Conservation (phyloP, 2,113 vertebrate species). For the Addax nasomaculatus region DNA sequence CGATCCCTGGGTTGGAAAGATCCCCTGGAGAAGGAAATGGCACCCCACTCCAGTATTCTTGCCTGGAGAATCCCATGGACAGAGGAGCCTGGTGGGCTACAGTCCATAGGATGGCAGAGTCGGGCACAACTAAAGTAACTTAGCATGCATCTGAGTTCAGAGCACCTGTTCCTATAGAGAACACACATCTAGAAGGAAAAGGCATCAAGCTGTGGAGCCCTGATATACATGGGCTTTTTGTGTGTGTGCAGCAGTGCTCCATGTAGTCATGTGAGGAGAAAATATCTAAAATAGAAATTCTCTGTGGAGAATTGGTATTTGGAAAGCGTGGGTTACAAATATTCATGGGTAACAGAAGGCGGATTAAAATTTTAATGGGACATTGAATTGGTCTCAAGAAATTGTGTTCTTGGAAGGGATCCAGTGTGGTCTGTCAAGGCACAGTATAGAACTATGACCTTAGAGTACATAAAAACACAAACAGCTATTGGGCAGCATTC, state of each 20-base stretch:
- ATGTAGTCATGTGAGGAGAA: not conserved
- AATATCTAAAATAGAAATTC: not conserved
- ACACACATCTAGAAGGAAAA: not conserved
- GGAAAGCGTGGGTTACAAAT: not conserved
- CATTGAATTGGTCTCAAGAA: conserved; percentile 36
- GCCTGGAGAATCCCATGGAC: not conserved
- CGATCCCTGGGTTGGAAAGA: not conserved
- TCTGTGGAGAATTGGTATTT: not conserved
- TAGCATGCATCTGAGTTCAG: not conserved
- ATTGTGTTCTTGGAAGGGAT: conserved; percentile 43
- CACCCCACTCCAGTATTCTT: not conserved
- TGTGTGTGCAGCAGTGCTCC: not conserved
- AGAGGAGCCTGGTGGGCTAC: not conserved
- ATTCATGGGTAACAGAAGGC: not conserved
- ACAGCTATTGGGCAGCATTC: not conserved
- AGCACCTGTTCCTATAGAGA: not conserved
- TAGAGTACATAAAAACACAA: not conserved
- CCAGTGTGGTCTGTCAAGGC: not conserved
- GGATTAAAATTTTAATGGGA: conserved; percentile 19
- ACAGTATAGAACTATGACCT: not conserved
- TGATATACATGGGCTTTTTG: not conserved
- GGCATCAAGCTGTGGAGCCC: not conserved
- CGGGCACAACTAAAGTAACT: not conserved
- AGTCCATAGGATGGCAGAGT: not conserved
- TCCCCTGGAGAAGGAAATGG: not conserved